Base-by-base conservation (phyloP, 2,113 vertebrate species). In the Apteryx mantelli region DNA sequence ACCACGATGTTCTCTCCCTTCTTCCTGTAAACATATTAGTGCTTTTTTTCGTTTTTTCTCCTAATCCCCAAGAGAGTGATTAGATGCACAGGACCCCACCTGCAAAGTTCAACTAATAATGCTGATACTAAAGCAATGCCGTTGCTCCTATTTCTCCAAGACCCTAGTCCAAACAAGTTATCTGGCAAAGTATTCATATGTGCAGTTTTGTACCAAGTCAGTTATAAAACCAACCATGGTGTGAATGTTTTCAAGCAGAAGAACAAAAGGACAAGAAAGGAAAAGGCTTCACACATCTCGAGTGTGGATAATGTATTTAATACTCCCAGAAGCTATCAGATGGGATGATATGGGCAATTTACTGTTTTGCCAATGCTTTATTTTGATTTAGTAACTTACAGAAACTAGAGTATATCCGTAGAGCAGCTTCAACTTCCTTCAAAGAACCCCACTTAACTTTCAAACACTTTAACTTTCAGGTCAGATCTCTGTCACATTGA, bases 401-500 rank as follows among this genome's bases (percentile, higher is more conserved):
- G 89, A 96, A 74, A 61, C 74, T 61, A 28, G 1, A 6, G 85
- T 82, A 86, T 86, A 83, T 86, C 89, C 86, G 38, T 50, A 84
- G 63, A 3, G 0, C 66, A 84, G 93, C 66, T 79, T 83, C 94
- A 94, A 91, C 93, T 96, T 97, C 88, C 92, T 95, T 96, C 81
- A 91, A 91, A 82, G 94, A 82, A 77, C 82, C 83, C 82, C 87
- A 87, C 86, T 96, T 95, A 94, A 96, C 94, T 98, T 91, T 78
- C 91, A 91, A 94, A 95, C 78, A 65, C 91, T 97, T 97, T 94
- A 87, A 91, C 95, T 97, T 97, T 94, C 70, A 71, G 97, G 94
- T 97, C 93, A 95, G 94, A 95, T 97, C 89, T 96, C 89, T 97
- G 95, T 96, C 97, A 95, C 50, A 76, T 88, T 97, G 97, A 97